Conservation (phyloP, 2,888 invertebrate genomes). For the Drosophila macrospina region DNA sequence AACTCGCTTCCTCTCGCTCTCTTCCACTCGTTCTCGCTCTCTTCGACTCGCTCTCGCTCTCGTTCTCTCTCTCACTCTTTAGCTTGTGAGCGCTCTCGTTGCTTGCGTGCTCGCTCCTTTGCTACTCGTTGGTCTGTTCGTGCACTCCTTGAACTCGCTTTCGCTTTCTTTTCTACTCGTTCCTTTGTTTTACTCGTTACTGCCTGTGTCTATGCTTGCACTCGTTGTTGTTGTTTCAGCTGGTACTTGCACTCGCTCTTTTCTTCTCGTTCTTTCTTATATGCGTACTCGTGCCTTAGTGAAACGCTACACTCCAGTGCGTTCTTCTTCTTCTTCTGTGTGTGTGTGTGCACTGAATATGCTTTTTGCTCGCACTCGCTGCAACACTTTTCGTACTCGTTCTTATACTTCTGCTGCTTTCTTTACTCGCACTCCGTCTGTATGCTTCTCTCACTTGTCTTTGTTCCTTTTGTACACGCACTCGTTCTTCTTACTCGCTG, state of each 20-base stretch:
- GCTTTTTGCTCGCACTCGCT: neutral
- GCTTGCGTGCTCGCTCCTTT: neutral
- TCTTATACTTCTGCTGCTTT: neutral
- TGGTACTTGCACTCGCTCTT: neutral
- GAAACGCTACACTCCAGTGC: too few relatives aligned
- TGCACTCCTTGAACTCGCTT: neutral
- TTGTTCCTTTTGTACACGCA: too few relatives aligned
- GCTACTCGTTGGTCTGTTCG: neutral
- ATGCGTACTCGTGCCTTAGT: too few relatives aligned
- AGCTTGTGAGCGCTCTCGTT: too few relatives aligned
- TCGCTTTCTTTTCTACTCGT: neutral
- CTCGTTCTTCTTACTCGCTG: too few relatives aligned
- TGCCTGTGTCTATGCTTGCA: neutral
- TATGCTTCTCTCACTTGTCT: too few relatives aligned
- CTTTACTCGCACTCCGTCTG: too few relatives aligned
- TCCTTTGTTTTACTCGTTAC: neutral
- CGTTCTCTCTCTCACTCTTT: conserved; percentile 11
- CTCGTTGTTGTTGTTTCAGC: neutral
- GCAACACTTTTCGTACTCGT: neutral
- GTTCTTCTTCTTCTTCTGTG: too few relatives aligned
- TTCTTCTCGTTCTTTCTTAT: neutral
- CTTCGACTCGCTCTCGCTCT: conserved; percentile 30
- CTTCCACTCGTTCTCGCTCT: neutral
- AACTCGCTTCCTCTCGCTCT: conserved; percentile 32
- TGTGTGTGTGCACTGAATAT: too few relatives aligned